phyloP scores from a whole-genome alignment of 2,113 vertebrate species.

The Oophaga pumilio region DNA sequence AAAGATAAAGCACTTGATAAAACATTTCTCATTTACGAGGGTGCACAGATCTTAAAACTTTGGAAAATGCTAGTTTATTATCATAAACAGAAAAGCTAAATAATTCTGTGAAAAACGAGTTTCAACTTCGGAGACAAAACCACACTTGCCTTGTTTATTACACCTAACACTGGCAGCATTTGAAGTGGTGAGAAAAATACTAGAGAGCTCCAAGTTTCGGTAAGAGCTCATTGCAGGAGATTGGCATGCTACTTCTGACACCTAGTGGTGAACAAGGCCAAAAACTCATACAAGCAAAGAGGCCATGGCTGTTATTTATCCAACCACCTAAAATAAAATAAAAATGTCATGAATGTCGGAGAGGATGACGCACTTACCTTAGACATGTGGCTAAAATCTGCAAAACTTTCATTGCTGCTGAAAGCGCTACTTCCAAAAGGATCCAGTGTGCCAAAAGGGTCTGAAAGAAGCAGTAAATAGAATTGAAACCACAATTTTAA shows the following conservation, averaged over 20 bases:
- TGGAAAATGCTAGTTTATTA: neutral
- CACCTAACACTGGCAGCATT: slow-evolving; percentile 13
- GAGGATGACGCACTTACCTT: slow-evolving; percentile 72
- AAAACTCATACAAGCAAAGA: neutral
- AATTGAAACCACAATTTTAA: neutral
- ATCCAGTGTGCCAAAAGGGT: slow-evolving; percentile 88
- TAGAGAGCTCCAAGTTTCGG: slow-evolving; percentile 27
- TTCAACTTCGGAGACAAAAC: neutral
- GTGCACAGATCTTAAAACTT: neutral
- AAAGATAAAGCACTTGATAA: neutral
- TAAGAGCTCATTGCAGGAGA: neutral
- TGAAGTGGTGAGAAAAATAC: slow-evolving; percentile 53
- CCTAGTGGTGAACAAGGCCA: slow-evolving; percentile 4
- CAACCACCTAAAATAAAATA: neutral
- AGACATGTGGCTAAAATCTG: slow-evolving; percentile 98
- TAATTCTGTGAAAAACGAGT: slow-evolving; percentile 30
- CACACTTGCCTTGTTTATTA: slow-evolving; percentile 33
- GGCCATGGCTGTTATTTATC: neutral
- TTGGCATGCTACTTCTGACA: slow-evolving; percentile 11
- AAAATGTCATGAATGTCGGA: neutral
- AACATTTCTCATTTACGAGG: neutral
- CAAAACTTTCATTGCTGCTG: slow-evolving; percentile 84
- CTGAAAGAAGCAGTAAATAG: slow-evolving; percentile 67
- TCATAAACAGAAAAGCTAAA: neutral
- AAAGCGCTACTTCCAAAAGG: slow-evolving; percentile 88